Evolutionary conservation across 2,797 vertebrate genomes (phyloP).

Genomic region (Myripristis murdjan): DNA sequence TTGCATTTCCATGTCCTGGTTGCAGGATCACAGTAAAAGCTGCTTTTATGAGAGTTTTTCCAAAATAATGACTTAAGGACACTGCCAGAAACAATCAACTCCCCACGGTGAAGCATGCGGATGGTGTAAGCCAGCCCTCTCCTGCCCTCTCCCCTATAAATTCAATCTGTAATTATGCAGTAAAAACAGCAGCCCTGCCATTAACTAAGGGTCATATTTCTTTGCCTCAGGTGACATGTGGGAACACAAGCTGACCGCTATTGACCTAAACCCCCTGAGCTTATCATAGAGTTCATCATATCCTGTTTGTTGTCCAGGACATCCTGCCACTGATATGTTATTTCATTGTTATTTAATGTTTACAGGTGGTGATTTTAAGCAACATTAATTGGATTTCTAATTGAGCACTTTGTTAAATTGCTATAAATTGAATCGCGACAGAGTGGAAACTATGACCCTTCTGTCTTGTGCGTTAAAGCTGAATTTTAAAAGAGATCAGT

Average conservation of each 20-base stretch:
- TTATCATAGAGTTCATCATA: conserved; percentile 43
- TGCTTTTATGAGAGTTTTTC: conserved; percentile 52
- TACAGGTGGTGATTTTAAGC: conserved; percentile 34
- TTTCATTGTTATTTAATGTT: conserved; percentile 30
- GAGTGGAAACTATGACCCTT: conserved; percentile 74
- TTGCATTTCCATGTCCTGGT: conserved; percentile 47
- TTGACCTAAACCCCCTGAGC: conserved; percentile 38
- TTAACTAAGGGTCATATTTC: conserved; percentile 62
- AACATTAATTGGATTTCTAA: conserved; percentile 50
- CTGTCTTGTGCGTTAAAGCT: conserved; percentile 46
- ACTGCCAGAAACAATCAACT: conserved; percentile 44
- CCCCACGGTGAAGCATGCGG: conserved; percentile 41
- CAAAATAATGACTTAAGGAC: conserved; percentile 54
- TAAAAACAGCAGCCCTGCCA: conserved; percentile 71
- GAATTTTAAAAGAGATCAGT: conserved; percentile 18
- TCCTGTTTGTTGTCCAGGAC: conserved; percentile 43
- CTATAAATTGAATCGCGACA: conserved; percentile 38
- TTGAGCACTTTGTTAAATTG: conserved; percentile 59
- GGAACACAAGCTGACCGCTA: conserved; percentile 32
- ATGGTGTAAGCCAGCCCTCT: conserved; percentile 13
- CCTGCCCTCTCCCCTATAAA: conserved; percentile 46
- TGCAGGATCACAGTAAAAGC: conserved; percentile 38
- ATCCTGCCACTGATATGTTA: conserved; percentile 28
- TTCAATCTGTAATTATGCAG: conserved; percentile 64
- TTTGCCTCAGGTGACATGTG: conserved; percentile 50